Conservation (phyloP, 2,113 vertebrate genomes). For the Columbina picui region DNA sequence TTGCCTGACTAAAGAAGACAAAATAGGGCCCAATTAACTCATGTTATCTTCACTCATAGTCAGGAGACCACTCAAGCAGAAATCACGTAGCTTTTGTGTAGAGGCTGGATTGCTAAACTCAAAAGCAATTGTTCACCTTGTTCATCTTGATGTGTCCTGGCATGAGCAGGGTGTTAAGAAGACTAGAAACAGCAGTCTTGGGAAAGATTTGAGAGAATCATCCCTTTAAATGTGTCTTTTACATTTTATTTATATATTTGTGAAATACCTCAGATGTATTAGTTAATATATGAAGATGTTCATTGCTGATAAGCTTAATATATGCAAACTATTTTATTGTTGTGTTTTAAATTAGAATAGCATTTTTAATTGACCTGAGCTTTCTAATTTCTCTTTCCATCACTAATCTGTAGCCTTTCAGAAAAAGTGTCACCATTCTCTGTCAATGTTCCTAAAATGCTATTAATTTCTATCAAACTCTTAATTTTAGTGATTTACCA, state of each 20-base stretch:
- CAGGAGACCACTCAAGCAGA: background rate
- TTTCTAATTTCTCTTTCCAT: background rate
- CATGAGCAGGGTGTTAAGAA: background rate
- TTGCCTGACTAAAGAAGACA: background rate
- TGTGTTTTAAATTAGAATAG: background rate
- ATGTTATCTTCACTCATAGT: background rate
- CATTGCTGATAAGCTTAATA: background rate
- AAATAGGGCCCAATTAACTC: background rate
- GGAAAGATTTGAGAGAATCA: background rate
- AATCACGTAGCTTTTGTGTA: background rate
- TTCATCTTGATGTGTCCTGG: background rate
- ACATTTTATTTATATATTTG: background rate
- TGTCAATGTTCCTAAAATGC: background rate
- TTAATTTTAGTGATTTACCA: background rate
- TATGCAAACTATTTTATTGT: background rate
- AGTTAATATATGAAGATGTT: background rate
- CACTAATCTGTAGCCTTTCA: background rate
- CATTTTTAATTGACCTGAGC: background rate
- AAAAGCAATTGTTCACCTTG: background rate
- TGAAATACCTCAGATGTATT: background rate
- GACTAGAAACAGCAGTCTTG: background rate
- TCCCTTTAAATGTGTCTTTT: background rate
- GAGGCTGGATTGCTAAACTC: accelerated
- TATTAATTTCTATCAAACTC: background rate
- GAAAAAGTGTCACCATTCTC: background rate